Base-by-base conservation (phyloP, 2,797 vertebrate genomes). In the Pogoniulus pusillus region DNA sequence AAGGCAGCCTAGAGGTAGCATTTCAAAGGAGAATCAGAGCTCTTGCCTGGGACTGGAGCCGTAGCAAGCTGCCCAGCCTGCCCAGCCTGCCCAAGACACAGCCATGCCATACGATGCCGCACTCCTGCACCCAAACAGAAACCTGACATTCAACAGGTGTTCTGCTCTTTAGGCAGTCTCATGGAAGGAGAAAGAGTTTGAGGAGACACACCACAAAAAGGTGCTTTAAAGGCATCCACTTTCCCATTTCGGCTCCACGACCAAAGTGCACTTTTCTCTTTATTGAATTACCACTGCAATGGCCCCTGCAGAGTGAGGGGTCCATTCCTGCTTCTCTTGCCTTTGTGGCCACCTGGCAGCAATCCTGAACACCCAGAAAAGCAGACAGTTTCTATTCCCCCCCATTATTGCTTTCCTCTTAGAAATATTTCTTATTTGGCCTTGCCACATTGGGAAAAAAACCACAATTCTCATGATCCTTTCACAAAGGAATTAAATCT, bases 131-230 rank as follows among this genome's bases (percentile, higher is more conserved):
- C 76, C 30, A 22, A 75, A 85, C 75, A n/a, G 84, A 95, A 94
- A 93, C 78, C 80, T 78, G 89, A 89, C 82, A 63, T 90, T 71
- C 55, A 35, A 30, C 79, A 91, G 88, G 84, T 93, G 86, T 80
- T 82, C 81, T 55, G 45, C 35, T 72, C 69, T 85, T 72, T 55
- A 30, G 39, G 12, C 24, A 49, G 47, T 27, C 41, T 89, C 16
- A 23, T 8, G 15, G 59, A 80, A 53, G 27, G 55, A 89, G 51
- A 65, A 66, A 2, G 53, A 62, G 15, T 57, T 69, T 53, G 69
- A 93, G 63, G 39, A 64, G n/a, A 22, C 35, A 30, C 12, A 11
- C 12, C 41, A 57, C 59, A 89, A 78, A 90, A 93, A 64, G 26
- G 30, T 65, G 70, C 62, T 89, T 89, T 53, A 78, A 64, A 16